These are phyloP conservation scores for Axinella damicornis DNA, from an alignment of 37 sponge, comb jelly and placozoan genomes.

Conservation along the genomic window DNA sequence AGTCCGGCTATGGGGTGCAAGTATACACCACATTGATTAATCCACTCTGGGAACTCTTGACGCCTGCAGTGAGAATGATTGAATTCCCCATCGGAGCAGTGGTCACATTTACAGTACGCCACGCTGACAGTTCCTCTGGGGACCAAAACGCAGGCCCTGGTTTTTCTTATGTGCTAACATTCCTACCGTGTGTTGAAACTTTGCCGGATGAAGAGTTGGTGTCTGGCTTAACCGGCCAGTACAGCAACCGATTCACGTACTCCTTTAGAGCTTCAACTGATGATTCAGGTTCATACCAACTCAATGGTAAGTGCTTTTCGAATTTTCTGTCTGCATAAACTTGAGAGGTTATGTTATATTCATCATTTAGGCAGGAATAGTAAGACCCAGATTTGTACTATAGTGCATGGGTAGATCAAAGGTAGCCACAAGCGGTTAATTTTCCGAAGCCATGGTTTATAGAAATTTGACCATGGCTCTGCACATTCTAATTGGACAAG, in stretches of 20 bases:
- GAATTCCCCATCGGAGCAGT: not conserved
- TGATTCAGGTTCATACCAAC: not conserved
- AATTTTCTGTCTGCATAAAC: too few species aligned
- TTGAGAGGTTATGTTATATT: too few species aligned
- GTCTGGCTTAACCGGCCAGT: not conserved
- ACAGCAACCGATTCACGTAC: slow-evolving; percentile 4
- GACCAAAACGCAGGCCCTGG: not conserved
- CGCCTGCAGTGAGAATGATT: not conserved
- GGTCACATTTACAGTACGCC: not conserved
- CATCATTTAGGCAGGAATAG: too few species aligned
- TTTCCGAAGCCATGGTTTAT: too few species aligned
- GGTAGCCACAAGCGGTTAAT: too few species aligned
- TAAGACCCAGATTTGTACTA: too few species aligned
- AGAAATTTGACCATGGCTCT: too few species aligned
- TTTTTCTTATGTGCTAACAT: not conserved
- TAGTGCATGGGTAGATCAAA: too few species aligned
- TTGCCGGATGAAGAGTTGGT: not conserved
- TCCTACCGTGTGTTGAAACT: not conserved
- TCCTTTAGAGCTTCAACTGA: not conserved
- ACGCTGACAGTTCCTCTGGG: slow-evolving; percentile 20
- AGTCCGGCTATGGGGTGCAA: not conserved
- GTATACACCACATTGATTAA: slow-evolving; percentile 16
- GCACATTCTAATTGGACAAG: too few species aligned
- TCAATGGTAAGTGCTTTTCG: not conserved
- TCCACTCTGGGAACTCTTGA: not conserved